Conservation (phyloP, 2,113 vertebrate species). For the Trematocara variabile region DNA sequence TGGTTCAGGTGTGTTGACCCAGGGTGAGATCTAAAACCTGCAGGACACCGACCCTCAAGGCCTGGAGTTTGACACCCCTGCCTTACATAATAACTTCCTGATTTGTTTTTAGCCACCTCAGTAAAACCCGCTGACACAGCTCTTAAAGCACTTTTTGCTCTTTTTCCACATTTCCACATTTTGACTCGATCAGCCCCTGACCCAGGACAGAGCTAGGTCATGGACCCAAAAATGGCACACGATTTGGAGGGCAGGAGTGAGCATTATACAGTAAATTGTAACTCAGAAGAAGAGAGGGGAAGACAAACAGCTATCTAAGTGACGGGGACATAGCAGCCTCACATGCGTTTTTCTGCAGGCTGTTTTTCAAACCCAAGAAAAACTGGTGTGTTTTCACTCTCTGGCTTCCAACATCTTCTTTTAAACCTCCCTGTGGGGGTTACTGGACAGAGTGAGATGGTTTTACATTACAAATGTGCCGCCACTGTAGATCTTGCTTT, state of each 20-base stretch:
- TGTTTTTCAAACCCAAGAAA: conserved; percentile 11
- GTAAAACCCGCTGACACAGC: conserved; percentile 12
- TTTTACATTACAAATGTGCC: conserved; percentile 40
- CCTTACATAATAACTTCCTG: conserved; percentile 1
- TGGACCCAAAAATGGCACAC: conserved; percentile 37
- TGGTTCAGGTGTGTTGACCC: background rate
- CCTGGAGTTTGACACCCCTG: background rate
- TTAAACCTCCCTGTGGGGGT: conserved; percentile 9
- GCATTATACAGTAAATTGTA: conserved; percentile 16
- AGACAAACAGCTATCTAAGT: background rate
- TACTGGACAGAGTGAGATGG: background rate
- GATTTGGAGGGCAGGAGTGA: conserved; percentile 29
- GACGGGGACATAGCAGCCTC: background rate
- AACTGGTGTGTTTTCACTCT: background rate
- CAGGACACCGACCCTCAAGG: background rate
- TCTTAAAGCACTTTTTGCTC: conserved; percentile 30
- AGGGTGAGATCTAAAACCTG: background rate
- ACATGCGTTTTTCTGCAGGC: background rate
- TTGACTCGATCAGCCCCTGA: conserved; percentile 34
- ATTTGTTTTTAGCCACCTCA: conserved; percentile 46
- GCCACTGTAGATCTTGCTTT: conserved; percentile 28
- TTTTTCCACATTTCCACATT: conserved; percentile 38
- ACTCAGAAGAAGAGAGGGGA: conserved; percentile 2
- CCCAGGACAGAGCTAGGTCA: background rate
- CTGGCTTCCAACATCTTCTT: conserved; percentile 17